Evolutionary conservation across 2,113 vertebrate species (phyloP), one percentile per base, ranked within the genome.

Genomic region (Gymnarchus niloticus): DNA sequence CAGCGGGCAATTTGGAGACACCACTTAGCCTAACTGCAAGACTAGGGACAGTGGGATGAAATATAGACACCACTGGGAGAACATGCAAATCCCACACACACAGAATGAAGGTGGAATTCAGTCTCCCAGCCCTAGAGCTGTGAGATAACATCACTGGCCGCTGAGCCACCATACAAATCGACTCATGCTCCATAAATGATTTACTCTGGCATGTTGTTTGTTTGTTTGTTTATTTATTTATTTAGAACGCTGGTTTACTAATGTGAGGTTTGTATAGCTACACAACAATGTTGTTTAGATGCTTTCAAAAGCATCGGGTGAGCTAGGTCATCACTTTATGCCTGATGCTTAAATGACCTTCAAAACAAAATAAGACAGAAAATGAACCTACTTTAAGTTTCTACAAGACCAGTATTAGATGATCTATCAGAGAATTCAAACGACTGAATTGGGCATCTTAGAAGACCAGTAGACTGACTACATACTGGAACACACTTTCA

Each of bases 391-490:
- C 19, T 19, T 41, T 44, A 80, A 21, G 41, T 48, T 7, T 0
- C 21, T 44, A 49, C 44, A 49, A 2, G 19, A 48, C 25, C 17
- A 19, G 7, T 48, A 80, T 80, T 7, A 52, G 49, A 1, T 52
- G 78, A 49, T n/a, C n/a, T n/a, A n/a, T n/a, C 19, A 78, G 41
- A 78, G 25, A 81, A 28, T 8, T 52, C 8, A n/a, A 52, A 81
- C 48, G 80, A 8, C 80, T 81, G 49, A 3, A 81, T 28, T 80
- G 44, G 76, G 8, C 7, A 19, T 85, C 82, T 81, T 77, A 83
- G 84, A 86, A 69, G 88, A 86, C 57, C 88, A 86, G 10, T 1
- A 37, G 33, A 81, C 56, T 56, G 57, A 44, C 25, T n/a, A 81
- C 80, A 46, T 73, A 52, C 83, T 57, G 49, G 41, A 76, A 52